Conservation (phyloP, 2,113 vertebrate genomes). For the Dicentrarchus labrax region DNA sequence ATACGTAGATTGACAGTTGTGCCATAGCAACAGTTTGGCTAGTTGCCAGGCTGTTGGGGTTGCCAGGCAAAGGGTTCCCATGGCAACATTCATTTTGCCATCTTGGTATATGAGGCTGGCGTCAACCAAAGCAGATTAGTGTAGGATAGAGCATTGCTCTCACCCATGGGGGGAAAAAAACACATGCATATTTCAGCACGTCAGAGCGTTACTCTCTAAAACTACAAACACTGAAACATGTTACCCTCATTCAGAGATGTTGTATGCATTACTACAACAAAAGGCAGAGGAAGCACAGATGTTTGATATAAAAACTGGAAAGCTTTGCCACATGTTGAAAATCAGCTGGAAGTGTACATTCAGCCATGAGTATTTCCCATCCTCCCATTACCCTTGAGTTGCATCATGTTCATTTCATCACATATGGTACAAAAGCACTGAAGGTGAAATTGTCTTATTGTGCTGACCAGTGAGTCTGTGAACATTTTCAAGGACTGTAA, state of each 20-base stretch:
- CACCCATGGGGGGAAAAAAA: conserved; percentile 59
- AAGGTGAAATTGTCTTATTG: not conserved
- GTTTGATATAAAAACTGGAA: conserved; percentile 5
- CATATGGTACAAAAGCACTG: conserved; percentile 1
- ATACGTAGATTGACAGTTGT: conserved; percentile 79
- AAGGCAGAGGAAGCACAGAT: conserved; percentile 7
- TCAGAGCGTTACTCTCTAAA: conserved; percentile 21
- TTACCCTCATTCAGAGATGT: conserved; percentile 19
- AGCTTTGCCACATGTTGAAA: conserved; percentile 32
- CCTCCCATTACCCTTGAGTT: conserved; percentile 21
- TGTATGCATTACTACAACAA: conserved; percentile 11
- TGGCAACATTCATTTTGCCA: conserved; percentile 84
- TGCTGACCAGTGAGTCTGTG: conserved; percentile 5
- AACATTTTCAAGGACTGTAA: not conserved
- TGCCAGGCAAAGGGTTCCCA: conserved; percentile 86
- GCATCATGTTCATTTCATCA: conserved; percentile 30
- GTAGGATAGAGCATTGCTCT: conserved; percentile 60
- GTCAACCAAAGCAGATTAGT: conserved; percentile 75
- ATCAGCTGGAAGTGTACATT: not conserved
- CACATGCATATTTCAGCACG: conserved; percentile 58
- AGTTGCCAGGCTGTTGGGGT: conserved; percentile 83
- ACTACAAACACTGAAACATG: conserved; percentile 12
- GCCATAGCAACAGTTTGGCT: conserved; percentile 86
- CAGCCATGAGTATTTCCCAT: conserved; percentile 23
- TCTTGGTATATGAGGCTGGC: conserved; percentile 68